These are phyloP conservation scores for Atlantisia rogersi DNA, from an alignment of 2,113 vertebrate genomes.

Conservation along the genomic window DNA sequence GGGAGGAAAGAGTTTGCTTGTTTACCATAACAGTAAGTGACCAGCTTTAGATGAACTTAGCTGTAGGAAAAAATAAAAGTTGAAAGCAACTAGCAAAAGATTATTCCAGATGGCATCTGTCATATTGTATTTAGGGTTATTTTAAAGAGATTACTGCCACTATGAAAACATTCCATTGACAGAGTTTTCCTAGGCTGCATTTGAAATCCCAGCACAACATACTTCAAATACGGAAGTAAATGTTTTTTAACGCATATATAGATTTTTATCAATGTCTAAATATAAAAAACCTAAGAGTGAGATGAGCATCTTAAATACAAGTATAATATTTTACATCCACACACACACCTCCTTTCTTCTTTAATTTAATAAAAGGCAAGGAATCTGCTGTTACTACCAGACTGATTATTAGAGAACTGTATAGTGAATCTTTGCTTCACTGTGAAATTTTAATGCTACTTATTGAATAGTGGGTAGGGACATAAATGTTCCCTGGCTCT, in stretches of 20 bases:
- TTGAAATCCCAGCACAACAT: conserved; percentile 66
- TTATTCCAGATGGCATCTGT: conserved; percentile 84
- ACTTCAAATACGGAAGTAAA: conserved; percentile 52
- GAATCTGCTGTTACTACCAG: conserved; percentile 27
- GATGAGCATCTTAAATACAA: background rate
- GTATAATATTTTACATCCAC: conserved; percentile 1
- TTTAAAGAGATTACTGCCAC: conserved; percentile 80
- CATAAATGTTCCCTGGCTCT: background rate
- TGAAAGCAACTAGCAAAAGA: conserved; percentile 81
- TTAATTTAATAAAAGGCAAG: conserved; percentile 35
- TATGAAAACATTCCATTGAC: conserved; percentile 80
- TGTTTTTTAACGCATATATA: background rate
- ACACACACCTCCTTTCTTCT: background rate
- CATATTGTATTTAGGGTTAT: conserved; percentile 83
- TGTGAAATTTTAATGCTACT: conserved; percentile 45
- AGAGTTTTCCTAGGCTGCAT: conserved; percentile 71
- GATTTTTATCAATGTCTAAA: background rate
- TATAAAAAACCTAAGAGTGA: conserved; percentile 28
- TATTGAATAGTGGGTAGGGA: conserved; percentile 3
- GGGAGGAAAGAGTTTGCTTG: conserved; percentile 14
- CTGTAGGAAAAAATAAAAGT: conserved; percentile 82
- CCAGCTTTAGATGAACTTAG: conserved; percentile 76
- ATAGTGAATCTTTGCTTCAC: background rate
- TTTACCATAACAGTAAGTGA: conserved; percentile 68
- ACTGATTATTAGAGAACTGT: conserved; percentile 48